Percentiles rank a stretch among this genome's conserved stretches.
Conservation (phyloP, 2,797 vertebrate genomes). For the Emydoidea blandingii region DNA sequence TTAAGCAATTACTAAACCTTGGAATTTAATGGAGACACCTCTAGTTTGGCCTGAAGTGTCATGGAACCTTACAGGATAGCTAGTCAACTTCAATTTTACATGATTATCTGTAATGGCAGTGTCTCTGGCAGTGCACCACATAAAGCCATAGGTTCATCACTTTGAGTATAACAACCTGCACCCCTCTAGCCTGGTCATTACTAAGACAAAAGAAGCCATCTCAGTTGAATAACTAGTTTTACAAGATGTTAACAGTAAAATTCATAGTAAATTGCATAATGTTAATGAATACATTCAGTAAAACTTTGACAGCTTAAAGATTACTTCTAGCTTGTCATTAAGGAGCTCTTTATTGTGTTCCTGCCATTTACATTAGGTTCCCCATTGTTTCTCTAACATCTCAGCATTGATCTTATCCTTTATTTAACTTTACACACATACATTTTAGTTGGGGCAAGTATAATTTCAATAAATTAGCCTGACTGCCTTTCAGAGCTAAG, state of each 20-base stretch:
- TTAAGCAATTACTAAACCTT: background rate
- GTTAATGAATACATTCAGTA: background rate
- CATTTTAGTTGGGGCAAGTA: conserved; percentile 6
- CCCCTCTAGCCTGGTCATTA: background rate
- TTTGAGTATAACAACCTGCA: background rate
- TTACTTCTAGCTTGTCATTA: no score
- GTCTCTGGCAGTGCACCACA: no score
- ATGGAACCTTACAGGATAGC: no score
- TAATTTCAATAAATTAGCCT: conserved; percentile 10
- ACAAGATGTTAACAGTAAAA: background rate
- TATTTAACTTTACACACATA: background rate
- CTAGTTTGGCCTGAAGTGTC: no score
- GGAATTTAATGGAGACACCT: background rate
- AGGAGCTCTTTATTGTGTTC: background rate
- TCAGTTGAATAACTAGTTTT: conserved; percentile 37
- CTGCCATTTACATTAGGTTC: background rate
- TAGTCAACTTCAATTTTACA: no score
- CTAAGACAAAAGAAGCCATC: background rate
- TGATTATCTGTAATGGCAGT: no score
- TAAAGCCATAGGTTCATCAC: no score
- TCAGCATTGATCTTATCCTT: background rate
- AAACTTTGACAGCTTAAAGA: conserved; percentile 11
- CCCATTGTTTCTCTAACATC: background rate
- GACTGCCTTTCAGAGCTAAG: background rate
- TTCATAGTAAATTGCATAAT: conserved; percentile 8